A percentile compares a stretch with the other conserved stretches of the same genome.
Conservation (phyloP, 2,113 vertebrate genomes). For the Barbus barbus region DNA sequence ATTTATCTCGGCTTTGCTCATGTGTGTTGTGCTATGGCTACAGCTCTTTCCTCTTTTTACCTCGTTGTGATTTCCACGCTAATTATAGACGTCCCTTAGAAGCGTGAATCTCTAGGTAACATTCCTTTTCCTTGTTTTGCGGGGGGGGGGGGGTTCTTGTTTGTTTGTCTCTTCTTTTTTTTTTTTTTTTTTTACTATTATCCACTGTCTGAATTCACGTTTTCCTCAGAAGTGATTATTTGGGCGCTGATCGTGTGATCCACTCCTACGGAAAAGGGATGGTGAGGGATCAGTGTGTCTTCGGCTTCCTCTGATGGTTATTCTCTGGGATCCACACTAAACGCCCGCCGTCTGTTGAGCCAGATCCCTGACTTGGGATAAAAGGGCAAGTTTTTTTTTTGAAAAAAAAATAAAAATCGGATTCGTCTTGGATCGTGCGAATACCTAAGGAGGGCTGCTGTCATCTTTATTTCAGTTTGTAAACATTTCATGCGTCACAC, state of each 20-base stretch:
- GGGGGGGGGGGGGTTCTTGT: conserved; percentile 28
- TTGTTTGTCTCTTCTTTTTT: conserved; percentile 32
- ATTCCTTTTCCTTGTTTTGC: conserved; percentile 62
- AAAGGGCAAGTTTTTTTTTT: conserved; percentile 52
- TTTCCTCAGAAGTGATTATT: conserved; percentile 49
- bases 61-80: conserved; percentile 66
- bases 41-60: conserved; percentile 56
- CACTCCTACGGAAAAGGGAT: conserved; percentile 59
- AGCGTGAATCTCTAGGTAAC: conserved; percentile 72
- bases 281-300: conserved; percentile 71
- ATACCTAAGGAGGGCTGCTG: conserved; percentile 72
- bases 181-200: conserved; percentile 30
- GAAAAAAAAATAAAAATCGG: neutral
- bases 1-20: conserved; percentile 70
- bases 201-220: conserved; percentile 43
- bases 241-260: conserved; percentile 74
- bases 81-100: conserved; percentile 60
- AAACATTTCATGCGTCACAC: conserved; percentile 48
- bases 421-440: conserved; percentile 56
- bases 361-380: conserved; percentile 55
- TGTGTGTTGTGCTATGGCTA: conserved; percentile 66
- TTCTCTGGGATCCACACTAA: conserved; percentile 52
- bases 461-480: conserved; percentile 52
- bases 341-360: conserved; percentile 28
- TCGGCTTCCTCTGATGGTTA: conserved; percentile 51